phyloP scores from a whole-genome alignment of 2,888 invertebrate genomes.

The Acrobasis suavella region DNA sequence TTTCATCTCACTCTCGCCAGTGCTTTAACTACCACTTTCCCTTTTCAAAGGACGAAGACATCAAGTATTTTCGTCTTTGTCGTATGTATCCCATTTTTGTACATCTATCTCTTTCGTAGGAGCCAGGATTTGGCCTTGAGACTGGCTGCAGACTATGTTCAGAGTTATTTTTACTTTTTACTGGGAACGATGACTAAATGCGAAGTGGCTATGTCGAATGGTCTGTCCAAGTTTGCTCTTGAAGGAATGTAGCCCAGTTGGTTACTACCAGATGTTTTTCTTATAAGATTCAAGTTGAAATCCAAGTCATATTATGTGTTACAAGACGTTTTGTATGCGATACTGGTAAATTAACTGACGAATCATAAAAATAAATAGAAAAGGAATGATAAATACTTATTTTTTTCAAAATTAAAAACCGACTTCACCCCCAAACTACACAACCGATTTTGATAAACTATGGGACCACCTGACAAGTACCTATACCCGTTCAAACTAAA shows the following conservation, averaged over 20 bases:
- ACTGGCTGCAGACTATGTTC: slow-evolving; percentile 72
- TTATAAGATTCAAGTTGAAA: background rate
- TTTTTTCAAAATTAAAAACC: no score
- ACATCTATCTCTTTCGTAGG: slow-evolving; percentile 49
- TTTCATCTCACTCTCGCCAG: slow-evolving; percentile 80
- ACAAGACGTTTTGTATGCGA: no score
- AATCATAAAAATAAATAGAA: no score
- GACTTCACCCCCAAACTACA: no score
- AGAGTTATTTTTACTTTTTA: slow-evolving; percentile 80
- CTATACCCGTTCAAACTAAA: no score
- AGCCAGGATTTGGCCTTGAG: slow-evolving; percentile 79
- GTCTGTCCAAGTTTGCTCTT: background rate
- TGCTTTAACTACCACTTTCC: slow-evolving; percentile 77
- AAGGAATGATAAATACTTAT: no score
- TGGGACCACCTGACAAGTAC: no score
- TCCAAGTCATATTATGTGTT: no score
- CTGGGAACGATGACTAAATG: slow-evolving; percentile 79
- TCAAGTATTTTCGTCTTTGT: slow-evolving; percentile 47
- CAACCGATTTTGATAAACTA: no score
- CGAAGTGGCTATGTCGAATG: slow-evolving; percentile 45
- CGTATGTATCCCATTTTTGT: slow-evolving; percentile 27
- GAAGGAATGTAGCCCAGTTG: slow-evolving; percentile 4
- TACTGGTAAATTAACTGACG: no score
- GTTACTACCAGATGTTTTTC: background rate
- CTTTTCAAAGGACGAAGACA: slow-evolving; percentile 82